phyloP scores from a whole-genome alignment of 2,113 vertebrate genomes.

The Colistium nudipinnis region DNA sequence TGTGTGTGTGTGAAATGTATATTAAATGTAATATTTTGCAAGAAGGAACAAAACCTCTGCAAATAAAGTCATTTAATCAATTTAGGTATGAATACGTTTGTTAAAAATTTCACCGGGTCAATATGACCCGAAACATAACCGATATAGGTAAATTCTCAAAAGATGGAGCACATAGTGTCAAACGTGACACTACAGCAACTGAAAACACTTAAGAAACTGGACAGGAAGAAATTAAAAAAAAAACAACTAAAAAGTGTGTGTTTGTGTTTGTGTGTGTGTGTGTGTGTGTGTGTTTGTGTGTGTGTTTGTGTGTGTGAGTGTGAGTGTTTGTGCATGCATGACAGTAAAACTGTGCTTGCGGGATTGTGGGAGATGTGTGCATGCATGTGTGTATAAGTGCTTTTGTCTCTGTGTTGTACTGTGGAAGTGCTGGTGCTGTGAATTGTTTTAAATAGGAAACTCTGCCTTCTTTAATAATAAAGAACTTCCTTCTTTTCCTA shows the following conservation, averaged over 20 bases:
- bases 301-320: background rate
- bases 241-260: background rate
- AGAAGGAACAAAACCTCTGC: no score
- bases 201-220: background rate
- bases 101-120: no score
- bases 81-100: no score
- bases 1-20: no score
- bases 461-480: constrained; percentile 63
- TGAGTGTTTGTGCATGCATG: background rate
- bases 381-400: constrained; percentile 24
- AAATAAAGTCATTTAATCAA: no score
- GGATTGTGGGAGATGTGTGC: background rate
- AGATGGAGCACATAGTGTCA: no score
- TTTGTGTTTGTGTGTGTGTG: background rate
- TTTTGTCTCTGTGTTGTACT: constrained; percentile 37
- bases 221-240: background rate
- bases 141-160: no score
- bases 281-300: background rate
- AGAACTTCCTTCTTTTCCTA: constrained; percentile 51
- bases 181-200: no score
- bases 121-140: no score
- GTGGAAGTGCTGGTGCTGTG: constrained; percentile 6
- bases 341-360: background rate
- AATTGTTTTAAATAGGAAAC: constrained; percentile 51
- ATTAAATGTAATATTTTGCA: no score